A percentile compares a stretch with the other conserved stretches of the same genome.
Evolutionary conservation across 2,888 invertebrate species (phyloP).

Genomic region (Agapostemon virescens): DNA sequence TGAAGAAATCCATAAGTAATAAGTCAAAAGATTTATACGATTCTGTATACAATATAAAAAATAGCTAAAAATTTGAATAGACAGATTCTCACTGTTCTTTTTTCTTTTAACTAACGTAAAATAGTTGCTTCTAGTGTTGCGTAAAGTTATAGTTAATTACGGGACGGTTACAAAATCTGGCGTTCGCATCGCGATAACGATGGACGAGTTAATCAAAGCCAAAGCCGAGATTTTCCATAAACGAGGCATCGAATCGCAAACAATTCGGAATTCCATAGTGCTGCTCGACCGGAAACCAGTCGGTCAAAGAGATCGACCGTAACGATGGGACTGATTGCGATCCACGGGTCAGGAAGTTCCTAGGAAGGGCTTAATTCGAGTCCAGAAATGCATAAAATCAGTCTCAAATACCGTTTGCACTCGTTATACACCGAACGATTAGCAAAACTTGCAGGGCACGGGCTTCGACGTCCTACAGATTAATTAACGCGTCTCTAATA

Average conservation of each 20-base stretch:
- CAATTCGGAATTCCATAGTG: not conserved
- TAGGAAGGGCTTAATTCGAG: conserved; percentile 21
- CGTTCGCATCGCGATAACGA: no score
- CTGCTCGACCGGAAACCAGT: not conserved
- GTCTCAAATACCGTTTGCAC: conserved; percentile 29
- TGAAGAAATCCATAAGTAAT: no score
- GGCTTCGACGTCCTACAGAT: conserved; percentile 16
- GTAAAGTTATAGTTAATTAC: not conserved
- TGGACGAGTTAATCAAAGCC: not conserved
- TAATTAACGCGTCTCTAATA: conserved; percentile 50
- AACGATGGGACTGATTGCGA: conserved; percentile 21
- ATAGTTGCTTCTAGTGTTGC: no score
- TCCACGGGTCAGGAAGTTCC: conserved; percentile 23
- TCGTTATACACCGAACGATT: conserved; percentile 25
- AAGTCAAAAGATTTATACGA: no score
- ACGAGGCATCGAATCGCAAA: not conserved
- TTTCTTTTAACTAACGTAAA: no score
- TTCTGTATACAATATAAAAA: no score
- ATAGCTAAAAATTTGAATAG: no score
- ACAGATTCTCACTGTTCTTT: no score
- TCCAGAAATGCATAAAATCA: conserved; percentile 45
- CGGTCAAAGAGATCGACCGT: not conserved
- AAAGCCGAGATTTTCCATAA: not conserved
- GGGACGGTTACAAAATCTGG: not conserved
- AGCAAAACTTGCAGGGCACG: conserved; percentile 11